Conservation (phyloP, 2,113 vertebrate species). For the Conger conger region DNA sequence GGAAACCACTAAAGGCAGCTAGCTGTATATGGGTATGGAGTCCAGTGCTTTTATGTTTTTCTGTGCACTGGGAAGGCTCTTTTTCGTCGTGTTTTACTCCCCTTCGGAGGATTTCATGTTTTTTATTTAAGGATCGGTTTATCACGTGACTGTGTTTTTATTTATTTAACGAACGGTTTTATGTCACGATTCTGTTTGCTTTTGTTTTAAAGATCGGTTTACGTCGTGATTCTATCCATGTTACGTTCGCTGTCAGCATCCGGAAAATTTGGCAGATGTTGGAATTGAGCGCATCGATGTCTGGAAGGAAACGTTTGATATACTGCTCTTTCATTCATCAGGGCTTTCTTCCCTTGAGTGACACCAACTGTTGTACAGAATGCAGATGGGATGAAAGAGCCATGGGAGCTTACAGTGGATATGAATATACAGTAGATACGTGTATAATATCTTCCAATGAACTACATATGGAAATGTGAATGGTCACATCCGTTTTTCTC, state of each 20-base stretch:
- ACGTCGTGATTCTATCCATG: too few species aligned
- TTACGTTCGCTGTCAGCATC: conserved; percentile 10
- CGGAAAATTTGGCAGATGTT: conserved; percentile 14
- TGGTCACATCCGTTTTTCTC: neutral
- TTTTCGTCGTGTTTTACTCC: too few species aligned
- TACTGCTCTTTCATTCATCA: conserved; percentile 12
- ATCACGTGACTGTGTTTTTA: too few species aligned
- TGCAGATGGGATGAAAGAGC: neutral
- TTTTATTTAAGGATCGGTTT: neutral
- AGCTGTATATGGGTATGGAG: neutral
- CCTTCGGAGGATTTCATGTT: neutral
- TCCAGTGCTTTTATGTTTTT: too few species aligned
- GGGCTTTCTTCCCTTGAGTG: conserved; percentile 12
- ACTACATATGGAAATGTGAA: neutral
- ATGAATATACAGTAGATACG: neutral
- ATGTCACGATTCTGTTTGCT: neutral
- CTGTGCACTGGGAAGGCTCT: too few species aligned
- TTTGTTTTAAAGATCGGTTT: neutral
- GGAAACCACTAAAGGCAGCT: neutral
- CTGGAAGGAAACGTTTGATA: conserved; percentile 7
- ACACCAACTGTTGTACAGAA: conserved; percentile 23
- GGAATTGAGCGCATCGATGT: neutral
- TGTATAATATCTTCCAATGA: conserved; percentile 1
- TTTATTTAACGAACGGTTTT: neutral
- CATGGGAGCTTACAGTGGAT: neutral